phyloP scores from a whole-genome alignment of 2,113 vertebrate genomes.

The Muscicapa adusta region DNA sequence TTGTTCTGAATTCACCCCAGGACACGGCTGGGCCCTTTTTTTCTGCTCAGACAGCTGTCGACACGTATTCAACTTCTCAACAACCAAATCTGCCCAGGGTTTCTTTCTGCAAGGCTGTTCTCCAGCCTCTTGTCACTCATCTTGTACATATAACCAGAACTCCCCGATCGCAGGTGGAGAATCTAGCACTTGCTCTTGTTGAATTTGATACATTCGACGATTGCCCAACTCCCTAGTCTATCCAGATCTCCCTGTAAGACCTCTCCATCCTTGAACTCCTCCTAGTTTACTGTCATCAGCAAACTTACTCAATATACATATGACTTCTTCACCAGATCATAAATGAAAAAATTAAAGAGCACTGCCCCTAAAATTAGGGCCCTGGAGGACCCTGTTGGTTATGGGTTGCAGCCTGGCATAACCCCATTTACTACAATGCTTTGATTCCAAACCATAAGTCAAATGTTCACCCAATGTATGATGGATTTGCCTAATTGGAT shows the following conservation, averaged over 20 bases:
- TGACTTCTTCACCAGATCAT: background rate
- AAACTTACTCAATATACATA: background rate
- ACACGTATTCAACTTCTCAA: background rate
- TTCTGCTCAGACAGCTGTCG: background rate
- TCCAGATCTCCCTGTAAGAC: background rate
- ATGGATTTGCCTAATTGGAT: background rate
- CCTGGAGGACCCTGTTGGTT: fast-evolving
- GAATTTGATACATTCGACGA: fast-evolving
- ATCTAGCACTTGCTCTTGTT: background rate
- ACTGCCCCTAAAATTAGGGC: background rate
- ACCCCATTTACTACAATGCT: background rate
- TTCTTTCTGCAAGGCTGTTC: background rate
- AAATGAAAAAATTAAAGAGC: background rate
- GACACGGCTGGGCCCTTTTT: background rate
- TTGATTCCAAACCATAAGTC: background rate
- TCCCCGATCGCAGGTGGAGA: background rate
- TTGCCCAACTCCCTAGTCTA: background rate
- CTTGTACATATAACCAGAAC: fast-evolving
- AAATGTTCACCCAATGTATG: background rate
- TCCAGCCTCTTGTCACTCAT: background rate
- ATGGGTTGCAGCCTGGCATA: background rate
- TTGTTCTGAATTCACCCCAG: background rate
- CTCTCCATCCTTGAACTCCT: fast-evolving
- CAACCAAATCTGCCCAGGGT: background rate
- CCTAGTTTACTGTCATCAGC: background rate